Base-by-base conservation (phyloP, 2,888 invertebrate species). In the Dryobota labecula region DNA sequence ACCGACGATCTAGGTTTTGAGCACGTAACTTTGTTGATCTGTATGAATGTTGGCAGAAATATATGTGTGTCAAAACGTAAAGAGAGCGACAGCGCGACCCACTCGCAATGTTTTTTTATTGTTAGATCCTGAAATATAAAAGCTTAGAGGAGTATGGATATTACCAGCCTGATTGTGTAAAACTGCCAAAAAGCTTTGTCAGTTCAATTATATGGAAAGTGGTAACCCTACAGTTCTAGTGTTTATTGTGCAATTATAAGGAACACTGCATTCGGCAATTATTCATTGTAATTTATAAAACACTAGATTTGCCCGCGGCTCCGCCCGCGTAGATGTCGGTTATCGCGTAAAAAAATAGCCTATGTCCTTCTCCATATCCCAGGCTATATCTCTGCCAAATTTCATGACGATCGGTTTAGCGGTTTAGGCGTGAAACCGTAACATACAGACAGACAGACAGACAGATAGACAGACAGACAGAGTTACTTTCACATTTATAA, bases 1-100 rank as follows among this genome's bases (percentile, higher is more conserved):
- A 85, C 83, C 85, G 89, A 89, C 89, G 92, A 94, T 94, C 92
- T 94, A 92, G 95, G 94, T 95, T 94, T 94, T 82, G 90, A 92
- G 94, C 83, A 88, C 94, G 87, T 91, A 89, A 90, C 90, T 92
- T 90, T 88, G 91, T 91, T 89, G 91, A 88, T 90, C 88, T 90
- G 88, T 88, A 87, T 88, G 88, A 89, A 90, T 90, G 89, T 89
- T 89, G 88, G 88, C 87, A 89, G 85, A 89, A 89, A 88, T 88
- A 87, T 89, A 87, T 87, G 86, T 91, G 82, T 92, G 92, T 92
- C 91, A 91, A 88, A 91, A 90, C 88, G 84, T 87, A 93, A 91
- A 89, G 90, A 90, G 92, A 91, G 77, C 88, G 86, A 82, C 88
- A 80, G 82, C 76, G 80, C 81, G 87, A 87, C 87, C 84, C 86